These are phyloP conservation scores for Alligator mississippiensis DNA, from an alignment of 2,113 vertebrate species.

Conservation along the genomic window DNA sequence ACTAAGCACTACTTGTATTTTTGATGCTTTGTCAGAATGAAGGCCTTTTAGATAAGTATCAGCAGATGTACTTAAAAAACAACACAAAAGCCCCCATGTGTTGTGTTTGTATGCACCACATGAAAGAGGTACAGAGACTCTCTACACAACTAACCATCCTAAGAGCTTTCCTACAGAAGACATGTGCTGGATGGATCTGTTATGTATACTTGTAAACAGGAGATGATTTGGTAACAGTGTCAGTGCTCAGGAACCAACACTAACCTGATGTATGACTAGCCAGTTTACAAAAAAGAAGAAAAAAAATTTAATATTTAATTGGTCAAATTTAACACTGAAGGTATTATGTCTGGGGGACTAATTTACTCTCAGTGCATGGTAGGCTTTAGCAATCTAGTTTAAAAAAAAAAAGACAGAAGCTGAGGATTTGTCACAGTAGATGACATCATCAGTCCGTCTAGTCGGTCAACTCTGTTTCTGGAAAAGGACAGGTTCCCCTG, in stretches of 20 bases:
- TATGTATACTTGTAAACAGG: background rate
- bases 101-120: background rate
- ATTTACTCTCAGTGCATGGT: background rate
- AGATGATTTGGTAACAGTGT: background rate
- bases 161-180: background rate
- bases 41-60: rapidly evolving
- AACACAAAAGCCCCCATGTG: too few species aligned
- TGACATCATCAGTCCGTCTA: background rate
- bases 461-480: background rate
- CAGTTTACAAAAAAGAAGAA: background rate
- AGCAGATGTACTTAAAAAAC: background rate
- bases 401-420: background rate
- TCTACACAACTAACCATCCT: background rate
- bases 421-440: background rate
- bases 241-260: background rate
- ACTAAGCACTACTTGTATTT: background rate
- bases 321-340: too few species aligned
- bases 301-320: too few species aligned
- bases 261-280: background rate
- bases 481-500: background rate
- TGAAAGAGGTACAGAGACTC: background rate
- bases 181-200: background rate
- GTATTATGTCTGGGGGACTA: background rate
- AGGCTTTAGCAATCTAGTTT: background rate
- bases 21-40: background rate